phyloP scores from a whole-genome alignment of 2,888 invertebrate genomes.

The Trichacis sp. region DNA sequence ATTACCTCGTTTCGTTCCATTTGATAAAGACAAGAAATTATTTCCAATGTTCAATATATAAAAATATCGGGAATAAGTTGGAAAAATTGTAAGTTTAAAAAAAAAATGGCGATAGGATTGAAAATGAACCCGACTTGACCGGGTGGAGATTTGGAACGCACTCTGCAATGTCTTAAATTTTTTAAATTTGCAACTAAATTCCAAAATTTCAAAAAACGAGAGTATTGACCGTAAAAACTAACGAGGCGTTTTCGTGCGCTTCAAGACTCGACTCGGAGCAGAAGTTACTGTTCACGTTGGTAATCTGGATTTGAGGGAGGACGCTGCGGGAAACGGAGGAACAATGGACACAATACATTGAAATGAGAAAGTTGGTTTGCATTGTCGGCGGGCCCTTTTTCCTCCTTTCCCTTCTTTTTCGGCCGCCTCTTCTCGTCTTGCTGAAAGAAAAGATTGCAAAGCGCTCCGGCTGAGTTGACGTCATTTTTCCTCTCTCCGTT shows the following conservation, averaged over 20 bases:
- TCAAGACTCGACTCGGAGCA: slow-evolving; percentile 6
- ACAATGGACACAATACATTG: slow-evolving; percentile 65
- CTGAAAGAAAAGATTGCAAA: slow-evolving; percentile 52
- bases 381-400: slow-evolving; percentile 58
- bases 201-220: too few relatives aligned
- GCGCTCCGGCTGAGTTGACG: slow-evolving; percentile 48
- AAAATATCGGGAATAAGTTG: too few relatives aligned
- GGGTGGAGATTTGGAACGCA: too few relatives aligned
- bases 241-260: background rate
- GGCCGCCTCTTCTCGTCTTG: slow-evolving; percentile 7
- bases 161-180: too few relatives aligned
- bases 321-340: slow-evolving; percentile 37
- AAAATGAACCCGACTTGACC: too few relatives aligned
- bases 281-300: slow-evolving; percentile 14
- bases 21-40: too few relatives aligned
- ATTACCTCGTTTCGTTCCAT: too few relatives aligned
- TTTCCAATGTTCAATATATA: too few relatives aligned
- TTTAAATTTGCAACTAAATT: too few relatives aligned
- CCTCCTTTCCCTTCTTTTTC: slow-evolving; percentile 11
- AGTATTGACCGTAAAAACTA: too few relatives aligned
- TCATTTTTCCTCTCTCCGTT: slow-evolving; percentile 44
- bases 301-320: slow-evolving; percentile 12
- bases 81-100: too few relatives aligned
- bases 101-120: too few relatives aligned
- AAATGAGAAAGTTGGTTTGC: slow-evolving; percentile 66